A percentile compares a stretch with the other conserved stretches of the same genome.
Evolutionary conservation across 2,888 invertebrate species (phyloP).

Genomic region (Tachystola acroxantha): DNA sequence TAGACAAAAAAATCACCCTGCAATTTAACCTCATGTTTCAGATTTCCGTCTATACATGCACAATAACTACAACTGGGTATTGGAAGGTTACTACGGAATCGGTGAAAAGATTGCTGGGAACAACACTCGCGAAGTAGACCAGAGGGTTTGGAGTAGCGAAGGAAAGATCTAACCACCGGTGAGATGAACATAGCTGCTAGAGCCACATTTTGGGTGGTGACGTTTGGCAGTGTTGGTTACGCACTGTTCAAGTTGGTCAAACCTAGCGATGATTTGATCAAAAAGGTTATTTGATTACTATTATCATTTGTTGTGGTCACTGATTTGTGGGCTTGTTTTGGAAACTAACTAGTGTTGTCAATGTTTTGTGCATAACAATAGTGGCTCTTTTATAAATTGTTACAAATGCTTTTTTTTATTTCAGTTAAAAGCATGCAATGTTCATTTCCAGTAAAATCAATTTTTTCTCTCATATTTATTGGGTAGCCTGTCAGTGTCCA

Average conservation of each 20-base stretch:
- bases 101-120: constrained; percentile 80
- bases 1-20: no score
- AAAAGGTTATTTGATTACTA: constrained; percentile 60
- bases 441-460: no score
- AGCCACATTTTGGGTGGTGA: constrained; percentile 77
- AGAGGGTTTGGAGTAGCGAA: constrained; percentile 76
- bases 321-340: constrained; percentile 7
- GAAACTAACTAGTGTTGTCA: constrained; percentile 4
- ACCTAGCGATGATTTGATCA: constrained; percentile 74
- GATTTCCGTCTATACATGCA: constrained; percentile 84
- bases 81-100: constrained; percentile 83
- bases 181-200: constrained; percentile 71
- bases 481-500: no score
- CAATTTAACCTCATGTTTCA: no score
- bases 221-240: constrained; percentile 80
- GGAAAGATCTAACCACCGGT: constrained; percentile 63
- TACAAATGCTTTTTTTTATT: no score
- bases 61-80: constrained; percentile 80
- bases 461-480: no score
- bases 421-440: neutral
- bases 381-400: no score
- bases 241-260: constrained; percentile 75
- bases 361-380: constrained; percentile 1
- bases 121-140: constrained; percentile 74
- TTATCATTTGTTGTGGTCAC: constrained; percentile 25